phyloP scores from a whole-genome alignment of 2,797 vertebrate genomes.

The Aythya fuligula region DNA sequence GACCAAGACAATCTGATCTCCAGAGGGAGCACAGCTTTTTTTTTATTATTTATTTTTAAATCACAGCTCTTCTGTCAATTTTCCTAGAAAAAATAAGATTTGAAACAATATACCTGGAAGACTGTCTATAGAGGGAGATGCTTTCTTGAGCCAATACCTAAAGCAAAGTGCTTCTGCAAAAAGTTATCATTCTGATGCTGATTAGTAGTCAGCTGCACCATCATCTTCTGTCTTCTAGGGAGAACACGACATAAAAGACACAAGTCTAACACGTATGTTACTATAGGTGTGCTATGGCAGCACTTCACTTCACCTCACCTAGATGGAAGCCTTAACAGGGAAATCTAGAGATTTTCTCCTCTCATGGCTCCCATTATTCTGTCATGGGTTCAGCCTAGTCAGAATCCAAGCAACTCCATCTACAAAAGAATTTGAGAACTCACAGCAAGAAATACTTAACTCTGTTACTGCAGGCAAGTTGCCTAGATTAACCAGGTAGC shows the following conservation, averaged over 20 bases:
- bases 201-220: neutral
- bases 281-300: neutral
- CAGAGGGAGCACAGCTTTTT: neutral
- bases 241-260: neutral
- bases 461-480: neutral
- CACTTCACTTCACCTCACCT: neutral
- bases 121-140: neutral
- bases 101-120: neutral
- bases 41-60: neutral
- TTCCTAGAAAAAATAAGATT: neutral
- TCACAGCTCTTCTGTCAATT: neutral
- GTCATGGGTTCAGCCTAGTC: neutral
- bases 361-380: neutral
- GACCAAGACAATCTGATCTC: neutral
- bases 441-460: neutral
- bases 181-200: neutral
- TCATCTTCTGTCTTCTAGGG: neutral
- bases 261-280: neutral
- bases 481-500: constrained; percentile 2
- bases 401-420: neutral
- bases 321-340: neutral
- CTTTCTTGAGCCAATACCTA: neutral
- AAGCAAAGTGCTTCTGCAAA: neutral
- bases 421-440: constrained; percentile 7
- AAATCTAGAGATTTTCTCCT: neutral